Percentiles rank a stretch among this genome's conserved stretches.
Evolutionary conservation across 2,797 vertebrate species (phyloP).

Genomic region (Semaprochilodus insignis): DNA sequence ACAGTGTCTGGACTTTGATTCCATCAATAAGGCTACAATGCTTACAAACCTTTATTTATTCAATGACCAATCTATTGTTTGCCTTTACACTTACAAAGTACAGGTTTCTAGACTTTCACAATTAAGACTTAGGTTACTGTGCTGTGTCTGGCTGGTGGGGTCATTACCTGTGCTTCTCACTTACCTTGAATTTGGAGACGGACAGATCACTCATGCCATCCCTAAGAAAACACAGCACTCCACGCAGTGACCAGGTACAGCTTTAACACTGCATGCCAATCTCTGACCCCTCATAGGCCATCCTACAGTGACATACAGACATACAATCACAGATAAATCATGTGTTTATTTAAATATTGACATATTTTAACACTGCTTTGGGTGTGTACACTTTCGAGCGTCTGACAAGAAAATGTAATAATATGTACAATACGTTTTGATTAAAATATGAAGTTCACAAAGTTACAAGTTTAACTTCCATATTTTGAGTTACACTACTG

Average conservation of each 20-base stretch:
- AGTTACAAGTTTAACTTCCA: too few species aligned
- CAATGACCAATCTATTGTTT: neutral
- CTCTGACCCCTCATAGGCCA: conserved; percentile 48
- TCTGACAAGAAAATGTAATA: too few species aligned
- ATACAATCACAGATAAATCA: neutral
- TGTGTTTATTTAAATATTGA: too few species aligned
- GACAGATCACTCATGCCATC: conserved; percentile 57
- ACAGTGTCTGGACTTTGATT: neutral
- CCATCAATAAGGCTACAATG: too few species aligned
- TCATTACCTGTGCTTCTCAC: neutral
- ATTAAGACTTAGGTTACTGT: neutral
- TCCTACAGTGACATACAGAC: conserved; percentile 42
- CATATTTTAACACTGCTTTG: neutral
- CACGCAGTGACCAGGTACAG: conserved; percentile 39
- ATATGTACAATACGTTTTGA: too few species aligned
- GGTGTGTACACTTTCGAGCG: too few species aligned
- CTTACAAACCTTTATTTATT: too few species aligned
- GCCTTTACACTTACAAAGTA: neutral
- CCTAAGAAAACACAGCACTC: conserved; percentile 42
- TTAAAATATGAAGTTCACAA: too few species aligned
- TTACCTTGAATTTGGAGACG: conserved; percentile 56
- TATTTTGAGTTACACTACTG: too few species aligned
- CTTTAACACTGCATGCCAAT: conserved; percentile 52
- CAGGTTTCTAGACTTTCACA: neutral
- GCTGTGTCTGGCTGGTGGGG: neutral